Evolutionary conservation across 2,797 vertebrate genomes (phyloP), one percentile per base, ranked within the genome.

Genomic region (Streptopelia turtur): DNA sequence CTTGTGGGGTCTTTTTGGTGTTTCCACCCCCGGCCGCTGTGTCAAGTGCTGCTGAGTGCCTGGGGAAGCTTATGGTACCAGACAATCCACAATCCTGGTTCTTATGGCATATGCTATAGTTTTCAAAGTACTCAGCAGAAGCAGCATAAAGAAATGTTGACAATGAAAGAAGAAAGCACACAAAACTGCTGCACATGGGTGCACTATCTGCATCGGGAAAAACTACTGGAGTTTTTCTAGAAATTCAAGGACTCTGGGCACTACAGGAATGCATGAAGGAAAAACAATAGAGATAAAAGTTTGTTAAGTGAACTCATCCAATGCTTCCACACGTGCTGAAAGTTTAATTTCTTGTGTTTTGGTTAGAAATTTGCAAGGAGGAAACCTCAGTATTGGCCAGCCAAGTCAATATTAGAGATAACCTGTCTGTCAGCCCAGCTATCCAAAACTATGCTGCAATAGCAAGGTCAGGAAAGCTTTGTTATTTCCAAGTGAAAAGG

Each of bases 341-440:
- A 96, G 76, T 87, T 96, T 94, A 81, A 93, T 95, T 97, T 90
- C 90, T 92, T 89, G 25, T 97, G 95, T 97, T 98, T 98, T 97
- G 96, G 92, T 96, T 96, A 94, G 83, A 95, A 84, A 90, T 86
- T 74, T 94, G 74, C 82, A 94, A 96, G 89, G 89, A 96, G 94
- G 94, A 70, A 86, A 93, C 88, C 89, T 97, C 95, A 89, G 64
- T 53, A 87, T 50, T 91, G 64, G 77, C 57, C 94, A 77, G 89
- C 96, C 96, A 98, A 98, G 98, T 81, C 93, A 43, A 9, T 47
- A 95, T 66, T 80, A 94, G 76, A 95, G 94, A 96, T 96, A 97
- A 97, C 94, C 83, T 16, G 71, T 63, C 91, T 93, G 95, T 93
- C 91, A 96, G 92, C 93, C 87, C 78, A 97, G 95, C 83, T 4